A percentile compares a stretch with the other conserved stretches of the same genome.
Evolutionary conservation across 2,797 vertebrate species (phyloP).

Genomic region (Phoebastria nigripes): DNA sequence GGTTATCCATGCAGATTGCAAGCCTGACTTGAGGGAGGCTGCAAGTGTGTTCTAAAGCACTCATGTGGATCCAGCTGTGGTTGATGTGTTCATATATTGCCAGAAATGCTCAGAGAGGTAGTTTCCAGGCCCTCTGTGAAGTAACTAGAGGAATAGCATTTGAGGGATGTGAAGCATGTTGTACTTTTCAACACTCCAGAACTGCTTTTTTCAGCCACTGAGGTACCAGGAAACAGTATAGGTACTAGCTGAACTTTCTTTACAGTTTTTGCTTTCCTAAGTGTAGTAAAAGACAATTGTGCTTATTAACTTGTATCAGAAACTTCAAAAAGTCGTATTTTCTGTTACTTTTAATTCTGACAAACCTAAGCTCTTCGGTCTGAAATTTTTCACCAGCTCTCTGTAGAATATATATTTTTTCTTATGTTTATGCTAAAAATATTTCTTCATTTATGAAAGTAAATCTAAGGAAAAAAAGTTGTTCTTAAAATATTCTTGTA

Average conservation of each 20-base stretch:
- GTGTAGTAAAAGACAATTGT: not conserved
- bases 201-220: not conserved
- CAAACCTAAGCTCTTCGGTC: not conserved
- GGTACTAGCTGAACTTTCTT: not conserved
- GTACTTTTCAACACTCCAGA: not conserved
- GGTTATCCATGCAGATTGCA: not conserved
- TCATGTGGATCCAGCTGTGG: accelerated
- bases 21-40: not conserved
- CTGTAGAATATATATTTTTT: not conserved
- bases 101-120: not conserved
- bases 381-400: not conserved
- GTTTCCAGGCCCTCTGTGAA: not conserved
- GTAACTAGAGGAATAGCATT: not conserved
- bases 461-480: not conserved
- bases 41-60: not conserved
- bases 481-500: not conserved
- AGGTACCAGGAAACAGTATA: not conserved
- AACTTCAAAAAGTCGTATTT: not conserved
- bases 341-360: not conserved
- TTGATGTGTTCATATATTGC: not conserved
- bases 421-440: not conserved
- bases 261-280: not conserved
- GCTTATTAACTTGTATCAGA: not conserved
- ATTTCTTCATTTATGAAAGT: not conserved
- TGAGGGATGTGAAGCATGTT: not conserved